Evolutionary conservation across 2,113 vertebrate genomes (phyloP).

Genomic region (Dolichotis patagonum): DNA sequence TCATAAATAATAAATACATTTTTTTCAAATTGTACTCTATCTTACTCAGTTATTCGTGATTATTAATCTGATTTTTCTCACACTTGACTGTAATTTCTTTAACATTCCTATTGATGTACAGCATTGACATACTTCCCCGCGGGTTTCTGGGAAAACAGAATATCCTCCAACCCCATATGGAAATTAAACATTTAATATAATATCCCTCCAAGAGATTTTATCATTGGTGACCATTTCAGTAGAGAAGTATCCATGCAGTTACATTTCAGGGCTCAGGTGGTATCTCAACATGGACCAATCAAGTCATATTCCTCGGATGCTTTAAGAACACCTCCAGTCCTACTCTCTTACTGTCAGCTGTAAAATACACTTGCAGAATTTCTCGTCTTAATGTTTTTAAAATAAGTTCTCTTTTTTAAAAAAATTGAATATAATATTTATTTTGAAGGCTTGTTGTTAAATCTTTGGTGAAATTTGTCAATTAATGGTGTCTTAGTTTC

Average conservation of each 20-base stretch:
- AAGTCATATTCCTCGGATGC: neutral
- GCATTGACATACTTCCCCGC: neutral
- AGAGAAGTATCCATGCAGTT: neutral
- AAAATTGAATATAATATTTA: neutral
- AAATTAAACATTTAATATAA: neutral
- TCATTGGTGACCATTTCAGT: neutral
- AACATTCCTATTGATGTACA: neutral
- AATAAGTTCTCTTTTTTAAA: neutral
- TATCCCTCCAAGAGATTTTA: neutral
- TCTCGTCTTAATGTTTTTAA: conserved; percentile 1
- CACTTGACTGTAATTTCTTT: neutral
- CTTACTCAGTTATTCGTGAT: neutral
- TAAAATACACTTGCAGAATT: neutral
- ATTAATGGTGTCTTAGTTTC: neutral
- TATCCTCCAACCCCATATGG: neutral
- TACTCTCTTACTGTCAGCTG: neutral
- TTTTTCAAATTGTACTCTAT: neutral
- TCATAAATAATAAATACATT: neutral
- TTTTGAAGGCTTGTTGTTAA: conserved; percentile 42
- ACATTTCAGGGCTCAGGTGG: neutral
- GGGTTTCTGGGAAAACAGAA: neutral
- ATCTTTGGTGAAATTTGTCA: conserved; percentile 20
- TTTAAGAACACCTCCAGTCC: neutral
- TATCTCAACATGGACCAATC: neutral
- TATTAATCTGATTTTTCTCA: conserved; percentile 18